Conservation (phyloP, 2,797 vertebrate species). For the Saguinus oedipus region DNA sequence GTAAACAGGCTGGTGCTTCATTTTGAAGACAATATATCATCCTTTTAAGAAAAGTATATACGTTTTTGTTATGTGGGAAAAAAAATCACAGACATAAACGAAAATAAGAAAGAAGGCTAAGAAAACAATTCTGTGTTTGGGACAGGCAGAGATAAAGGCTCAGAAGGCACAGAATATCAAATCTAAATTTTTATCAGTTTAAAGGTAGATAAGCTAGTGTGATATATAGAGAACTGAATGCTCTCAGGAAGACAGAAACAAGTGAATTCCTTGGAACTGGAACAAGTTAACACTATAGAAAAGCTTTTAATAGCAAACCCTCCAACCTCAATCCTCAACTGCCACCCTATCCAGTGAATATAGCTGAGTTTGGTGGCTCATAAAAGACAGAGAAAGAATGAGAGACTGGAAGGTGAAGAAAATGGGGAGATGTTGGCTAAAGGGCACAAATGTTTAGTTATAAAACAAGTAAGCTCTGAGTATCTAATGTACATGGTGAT, state of each 20-base stretch:
- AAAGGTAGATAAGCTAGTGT: background rate
- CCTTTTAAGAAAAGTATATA: background rate
- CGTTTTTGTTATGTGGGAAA: background rate
- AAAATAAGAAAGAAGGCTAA: background rate
- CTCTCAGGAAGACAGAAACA: background rate
- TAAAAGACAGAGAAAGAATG: background rate
- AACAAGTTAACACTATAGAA: background rate
- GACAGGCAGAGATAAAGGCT: background rate
- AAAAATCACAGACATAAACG: background rate
- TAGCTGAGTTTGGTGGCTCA: background rate
- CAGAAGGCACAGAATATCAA: background rate
- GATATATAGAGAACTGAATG: background rate
- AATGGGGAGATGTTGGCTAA: background rate
- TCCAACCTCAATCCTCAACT: background rate
- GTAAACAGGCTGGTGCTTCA: background rate
- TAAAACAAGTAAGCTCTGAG: background rate
- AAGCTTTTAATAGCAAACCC: background rate
- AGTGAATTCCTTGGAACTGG: background rate
- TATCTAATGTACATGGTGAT: background rate
- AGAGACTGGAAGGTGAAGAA: background rate
- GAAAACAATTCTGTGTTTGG: background rate
- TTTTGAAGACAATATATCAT: background rate
- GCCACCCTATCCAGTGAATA: background rate
- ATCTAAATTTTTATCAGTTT: background rate
- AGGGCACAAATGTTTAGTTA: background rate